A percentile compares a stretch with the other conserved stretches of the same genome.
phyloP scores from a whole-genome alignment of 2,888 invertebrate genomes.

The Harpalus rufipes region DNA sequence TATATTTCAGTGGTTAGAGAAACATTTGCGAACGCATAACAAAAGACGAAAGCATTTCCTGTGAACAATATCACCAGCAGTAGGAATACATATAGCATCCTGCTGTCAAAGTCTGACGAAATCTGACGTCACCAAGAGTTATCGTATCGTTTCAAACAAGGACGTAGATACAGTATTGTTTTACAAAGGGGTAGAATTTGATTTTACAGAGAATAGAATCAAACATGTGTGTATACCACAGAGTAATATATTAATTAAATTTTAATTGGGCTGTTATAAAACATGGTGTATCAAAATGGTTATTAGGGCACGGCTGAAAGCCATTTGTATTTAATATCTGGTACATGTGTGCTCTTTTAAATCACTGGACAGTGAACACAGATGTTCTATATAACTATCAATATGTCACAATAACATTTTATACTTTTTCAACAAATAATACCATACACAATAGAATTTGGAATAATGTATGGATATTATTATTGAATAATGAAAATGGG shows the following conservation, averaged over 20 bases:
- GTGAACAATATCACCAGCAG: conserved; percentile 16
- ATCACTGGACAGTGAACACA: background rate
- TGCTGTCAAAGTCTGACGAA: conserved; percentile 15
- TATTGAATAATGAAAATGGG: too few relatives aligned
- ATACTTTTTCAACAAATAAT: background rate
- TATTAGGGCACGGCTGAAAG: conserved; percentile 9
- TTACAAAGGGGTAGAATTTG: background rate
- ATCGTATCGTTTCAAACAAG: background rate
- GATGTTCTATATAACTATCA: conserved; percentile 8
- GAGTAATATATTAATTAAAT: conserved; percentile 48
- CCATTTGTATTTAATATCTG: conserved; percentile 26
- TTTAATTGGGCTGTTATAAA: conserved; percentile 30
- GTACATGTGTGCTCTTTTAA: conserved; percentile 20
- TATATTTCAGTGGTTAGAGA: too few relatives aligned
- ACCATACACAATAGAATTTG: background rate
- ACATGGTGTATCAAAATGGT: conserved; percentile 41
- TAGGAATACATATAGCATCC: background rate
- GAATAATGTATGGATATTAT: too few relatives aligned
- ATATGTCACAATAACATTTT: background rate
- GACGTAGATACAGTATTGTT: background rate
- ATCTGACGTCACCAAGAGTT: background rate
- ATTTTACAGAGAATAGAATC: background rate
- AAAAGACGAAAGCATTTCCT: conserved; percentile 41
- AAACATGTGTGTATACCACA: background rate
- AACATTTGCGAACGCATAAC: conserved; percentile 17